Conservation (phyloP, 2,888 invertebrate genomes). For the Platycnemis pennipes region DNA sequence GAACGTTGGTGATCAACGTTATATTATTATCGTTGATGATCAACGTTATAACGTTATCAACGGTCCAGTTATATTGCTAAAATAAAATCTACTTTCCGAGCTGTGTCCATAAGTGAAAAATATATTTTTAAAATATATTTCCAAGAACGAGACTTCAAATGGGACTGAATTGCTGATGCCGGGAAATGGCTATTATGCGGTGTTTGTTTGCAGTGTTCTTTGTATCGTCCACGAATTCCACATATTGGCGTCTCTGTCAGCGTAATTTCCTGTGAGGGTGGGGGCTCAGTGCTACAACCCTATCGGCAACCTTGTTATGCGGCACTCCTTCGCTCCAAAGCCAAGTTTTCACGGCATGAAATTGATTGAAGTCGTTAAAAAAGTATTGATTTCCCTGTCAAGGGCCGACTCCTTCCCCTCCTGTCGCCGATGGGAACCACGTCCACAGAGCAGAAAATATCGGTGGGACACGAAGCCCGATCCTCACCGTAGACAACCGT, state of each 20-base stretch:
- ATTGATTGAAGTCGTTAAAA: conserved; percentile 28
- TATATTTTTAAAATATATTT: background rate
- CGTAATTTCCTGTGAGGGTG: background rate
- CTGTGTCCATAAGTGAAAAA: too few relatives aligned
- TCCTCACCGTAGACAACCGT: background rate
- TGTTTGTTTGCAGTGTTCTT: background rate
- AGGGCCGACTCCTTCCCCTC: background rate
- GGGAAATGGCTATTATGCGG: background rate
- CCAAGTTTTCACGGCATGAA: conserved; percentile 39
- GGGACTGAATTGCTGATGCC: background rate
- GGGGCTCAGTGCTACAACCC: background rate
- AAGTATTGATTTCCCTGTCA: background rate
- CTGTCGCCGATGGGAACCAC: background rate
- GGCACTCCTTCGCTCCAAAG: conserved; percentile 12
- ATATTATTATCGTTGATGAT: too few relatives aligned
- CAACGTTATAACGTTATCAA: too few relatives aligned
- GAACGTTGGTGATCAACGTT: too few relatives aligned
- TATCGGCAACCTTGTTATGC: background rate
- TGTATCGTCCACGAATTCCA: background rate
- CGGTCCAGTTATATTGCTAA: too few relatives aligned
- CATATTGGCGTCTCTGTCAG: background rate
- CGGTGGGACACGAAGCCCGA: conserved; percentile 12
- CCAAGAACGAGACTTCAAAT: background rate
- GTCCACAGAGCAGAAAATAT: background rate
- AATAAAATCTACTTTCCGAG: background rate